phyloP scores from a whole-genome alignment of 2,888 invertebrate species.

The Oxystoma pomonae region DNA sequence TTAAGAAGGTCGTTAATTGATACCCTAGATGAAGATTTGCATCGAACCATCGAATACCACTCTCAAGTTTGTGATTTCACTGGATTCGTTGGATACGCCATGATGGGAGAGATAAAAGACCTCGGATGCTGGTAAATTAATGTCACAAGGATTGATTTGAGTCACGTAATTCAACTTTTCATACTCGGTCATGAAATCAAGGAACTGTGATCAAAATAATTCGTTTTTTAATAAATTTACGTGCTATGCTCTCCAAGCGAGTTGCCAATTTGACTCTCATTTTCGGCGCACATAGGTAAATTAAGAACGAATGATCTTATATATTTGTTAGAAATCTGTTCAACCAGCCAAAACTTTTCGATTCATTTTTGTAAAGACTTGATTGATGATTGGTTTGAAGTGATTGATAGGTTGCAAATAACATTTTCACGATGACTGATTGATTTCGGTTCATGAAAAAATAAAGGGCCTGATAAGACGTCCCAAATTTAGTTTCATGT shows the following conservation, averaged over 20 bases:
- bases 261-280: not conserved
- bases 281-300: not conserved
- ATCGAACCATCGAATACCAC: not conserved
- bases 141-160: not conserved
- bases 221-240: not conserved
- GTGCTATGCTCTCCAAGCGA: not conserved
- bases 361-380: not conserved
- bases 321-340: not conserved
- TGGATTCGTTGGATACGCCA: not conserved
- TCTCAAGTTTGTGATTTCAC: not conserved
- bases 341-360: not conserved
- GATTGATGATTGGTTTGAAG: not conserved
- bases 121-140: not conserved
- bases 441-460: not conserved
- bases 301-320: not conserved
- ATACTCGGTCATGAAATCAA: not conserved
- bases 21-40: not conserved
- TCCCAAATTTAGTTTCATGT: not conserved
- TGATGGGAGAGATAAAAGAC: not conserved
- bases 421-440: not conserved
- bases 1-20: not conserved
- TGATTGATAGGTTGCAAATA: not conserved
- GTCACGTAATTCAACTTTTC: not conserved
- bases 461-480: not conserved
- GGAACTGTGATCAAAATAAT: not conserved